Percentiles rank a stretch among this genome's conserved stretches.
Evolutionary conservation across 2,113 vertebrate genomes (phyloP).

Genomic region (Ictalurus furcatus): DNA sequence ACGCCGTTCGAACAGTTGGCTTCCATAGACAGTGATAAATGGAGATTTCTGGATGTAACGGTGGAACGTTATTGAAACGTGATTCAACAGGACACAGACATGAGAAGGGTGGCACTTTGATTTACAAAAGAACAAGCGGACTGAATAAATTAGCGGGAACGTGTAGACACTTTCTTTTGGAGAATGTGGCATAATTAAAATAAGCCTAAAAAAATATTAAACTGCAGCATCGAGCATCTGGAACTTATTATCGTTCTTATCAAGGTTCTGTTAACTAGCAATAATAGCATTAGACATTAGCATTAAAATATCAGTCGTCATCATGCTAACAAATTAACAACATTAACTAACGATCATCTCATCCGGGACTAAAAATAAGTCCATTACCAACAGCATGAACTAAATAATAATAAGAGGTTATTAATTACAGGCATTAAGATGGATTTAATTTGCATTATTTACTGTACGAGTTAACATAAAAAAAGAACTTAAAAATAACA

Average conservation of each 20-base stretch:
- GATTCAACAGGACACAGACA: neutral
- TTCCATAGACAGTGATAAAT: neutral
- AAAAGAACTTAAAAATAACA: neutral
- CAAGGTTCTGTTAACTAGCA: neutral
- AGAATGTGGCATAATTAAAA: neutral
- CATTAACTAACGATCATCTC: neutral
- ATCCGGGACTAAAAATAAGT: neutral
- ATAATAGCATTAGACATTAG: neutral
- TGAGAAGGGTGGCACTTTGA: neutral
- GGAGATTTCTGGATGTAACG: neutral
- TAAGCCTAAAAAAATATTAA: neutral
- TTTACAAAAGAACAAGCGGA: fast-evolving
- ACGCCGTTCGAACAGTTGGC: neutral
- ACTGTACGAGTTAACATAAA: neutral
- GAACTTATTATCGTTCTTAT: neutral
- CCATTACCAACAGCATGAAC: neutral
- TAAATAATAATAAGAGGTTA: neutral
- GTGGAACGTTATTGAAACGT: neutral
- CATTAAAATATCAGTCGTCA: neutral
- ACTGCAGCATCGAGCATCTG: neutral
- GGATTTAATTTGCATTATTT: too few relatives aligned
- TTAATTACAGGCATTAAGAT: neutral
- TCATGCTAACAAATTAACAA: neutral
- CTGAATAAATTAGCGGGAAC: neutral
- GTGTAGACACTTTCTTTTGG: neutral